Evolutionary conservation across 2,797 vertebrate species (phyloP), one percentile per base, ranked within the genome.

Genomic region (Phataginus tricuspis): DNA sequence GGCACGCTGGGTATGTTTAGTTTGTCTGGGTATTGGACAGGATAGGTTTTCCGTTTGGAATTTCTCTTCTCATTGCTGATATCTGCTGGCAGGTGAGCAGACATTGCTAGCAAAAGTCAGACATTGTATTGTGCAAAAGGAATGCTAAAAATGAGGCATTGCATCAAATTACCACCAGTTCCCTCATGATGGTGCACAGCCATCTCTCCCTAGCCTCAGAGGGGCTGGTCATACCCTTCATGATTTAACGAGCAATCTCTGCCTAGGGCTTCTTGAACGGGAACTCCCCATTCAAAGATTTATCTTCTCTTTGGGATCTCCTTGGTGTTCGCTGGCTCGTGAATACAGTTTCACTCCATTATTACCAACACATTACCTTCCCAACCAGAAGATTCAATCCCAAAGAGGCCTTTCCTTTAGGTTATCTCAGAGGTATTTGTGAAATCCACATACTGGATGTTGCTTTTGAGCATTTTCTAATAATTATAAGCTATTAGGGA

Each of bases 71-170:
- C 5, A 45, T 75, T 7, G 34, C 82, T 92, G 97, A 78, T 83
- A 85, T 61, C 39, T 90, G 25, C 51, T 68, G 91, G 83, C 97
- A 96, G 97, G 85, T 92, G 93, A 77, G 74, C 77, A 86, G 87
- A 85, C 68, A 59, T 77, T 31, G 39, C 55, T 25, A 25, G 78
- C 82, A 74, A 82, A 95, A 96, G 59, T 90, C 91, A 97, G 91
- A 97, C 94, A 19, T 80, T 66, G 68, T 75, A 75, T 86, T 55
- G 78, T 92, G 51, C 85, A 90, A 83, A 91, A 96, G 94, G 89
- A 95, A 94, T 72, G 83, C 72, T 88, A 83, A 92, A 91, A 86
- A 84, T 21, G 49, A 63, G 51, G 53, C 29, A 1, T 1, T 34
- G 64, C 74, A 61, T 94, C 91, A 31, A 5, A 59, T 94, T 64